These are phyloP conservation scores for Actenoides hombroni DNA, from an alignment of 2,113 vertebrate species.

Conservation along the genomic window DNA sequence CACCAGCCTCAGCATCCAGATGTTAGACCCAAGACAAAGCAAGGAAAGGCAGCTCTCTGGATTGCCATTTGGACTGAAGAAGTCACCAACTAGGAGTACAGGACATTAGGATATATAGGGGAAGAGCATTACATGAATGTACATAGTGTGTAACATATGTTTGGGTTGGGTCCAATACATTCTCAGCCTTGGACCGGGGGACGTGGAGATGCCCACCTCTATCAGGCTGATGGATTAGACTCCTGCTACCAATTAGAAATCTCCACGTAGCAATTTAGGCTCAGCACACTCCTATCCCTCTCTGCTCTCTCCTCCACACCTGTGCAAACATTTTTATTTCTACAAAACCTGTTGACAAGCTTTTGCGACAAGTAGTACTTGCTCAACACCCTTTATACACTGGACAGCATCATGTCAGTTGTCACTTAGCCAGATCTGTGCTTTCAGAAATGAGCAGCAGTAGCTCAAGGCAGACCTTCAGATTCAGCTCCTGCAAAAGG, in stretches of 20 bases:
- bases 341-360: background rate
- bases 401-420: background rate
- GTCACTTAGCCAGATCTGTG: background rate
- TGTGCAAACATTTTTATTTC: background rate
- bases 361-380: background rate
- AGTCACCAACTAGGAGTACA: accelerated
- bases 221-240: background rate
- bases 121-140: background rate
- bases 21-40: background rate
- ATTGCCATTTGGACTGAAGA: background rate
- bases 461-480: background rate
- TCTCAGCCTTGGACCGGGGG: background rate
- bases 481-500: background rate
- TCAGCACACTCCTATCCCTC: background rate
- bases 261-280: background rate
- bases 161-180: background rate
- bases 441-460: background rate
- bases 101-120: background rate
- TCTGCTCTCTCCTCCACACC: background rate
- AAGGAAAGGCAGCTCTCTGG: background rate
- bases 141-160: accelerated
- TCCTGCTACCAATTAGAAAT: background rate
- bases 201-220: background rate
- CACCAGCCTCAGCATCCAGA: background rate
- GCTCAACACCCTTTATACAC: background rate